phyloP scores from a whole-genome alignment of 2,797 vertebrate species.

The Pangasius larnaudii region DNA sequence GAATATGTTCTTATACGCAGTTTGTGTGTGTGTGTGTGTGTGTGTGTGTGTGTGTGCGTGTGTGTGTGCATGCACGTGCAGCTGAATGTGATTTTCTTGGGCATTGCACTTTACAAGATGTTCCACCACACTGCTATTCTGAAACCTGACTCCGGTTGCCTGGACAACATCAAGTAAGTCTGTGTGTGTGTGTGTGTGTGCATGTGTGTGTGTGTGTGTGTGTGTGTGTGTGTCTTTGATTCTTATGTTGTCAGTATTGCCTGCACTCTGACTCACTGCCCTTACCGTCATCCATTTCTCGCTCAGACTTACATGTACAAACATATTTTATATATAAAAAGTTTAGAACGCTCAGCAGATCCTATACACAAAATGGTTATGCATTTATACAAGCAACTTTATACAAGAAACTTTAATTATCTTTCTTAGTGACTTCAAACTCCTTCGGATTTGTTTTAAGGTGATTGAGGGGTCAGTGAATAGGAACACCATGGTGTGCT shows the following conservation, averaged over 20 bases:
- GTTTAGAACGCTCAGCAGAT: background rate
- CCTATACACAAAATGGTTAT: background rate
- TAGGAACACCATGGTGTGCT: conserved; percentile 3
- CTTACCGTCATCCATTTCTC: background rate
- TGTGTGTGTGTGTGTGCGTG: conserved; percentile 32
- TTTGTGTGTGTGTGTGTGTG: conserved; percentile 49
- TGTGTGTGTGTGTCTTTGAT: conserved; percentile 61
- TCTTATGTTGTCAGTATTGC: background rate
- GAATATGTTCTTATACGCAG: background rate
- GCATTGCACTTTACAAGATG: conserved; percentile 99
- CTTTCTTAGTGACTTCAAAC: background rate
- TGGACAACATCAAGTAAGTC: conserved; percentile 99
- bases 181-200: conserved; percentile 31
- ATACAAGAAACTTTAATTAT: background rate
- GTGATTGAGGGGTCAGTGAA: background rate
- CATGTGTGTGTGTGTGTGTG: too few species aligned
- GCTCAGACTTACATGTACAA: background rate
- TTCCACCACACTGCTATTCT: conserved; percentile 98
- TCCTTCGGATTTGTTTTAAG: background rate
- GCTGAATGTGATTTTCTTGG: conserved; percentile 99
- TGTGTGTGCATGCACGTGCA: conserved; percentile 66
- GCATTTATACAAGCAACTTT: too few species aligned
- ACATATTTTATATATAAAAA: background rate
- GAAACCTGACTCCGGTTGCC: conserved; percentile 97
- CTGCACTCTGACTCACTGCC: background rate